Evolutionary conservation across 2,797 vertebrate genomes (phyloP).

Genomic region (Melanitta fusca): DNA sequence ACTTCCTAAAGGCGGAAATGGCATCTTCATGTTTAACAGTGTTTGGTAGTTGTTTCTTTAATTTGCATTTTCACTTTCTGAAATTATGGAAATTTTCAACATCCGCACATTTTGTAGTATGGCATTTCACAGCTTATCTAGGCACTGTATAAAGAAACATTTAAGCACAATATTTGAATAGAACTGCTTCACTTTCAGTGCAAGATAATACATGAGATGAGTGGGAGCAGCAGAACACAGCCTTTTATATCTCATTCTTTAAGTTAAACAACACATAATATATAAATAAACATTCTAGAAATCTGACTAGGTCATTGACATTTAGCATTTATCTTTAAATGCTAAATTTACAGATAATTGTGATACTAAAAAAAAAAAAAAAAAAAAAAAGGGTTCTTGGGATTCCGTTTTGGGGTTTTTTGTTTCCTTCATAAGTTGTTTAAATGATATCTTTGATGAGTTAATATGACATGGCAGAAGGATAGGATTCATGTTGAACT

Average conservation of each 20-base stretch:
- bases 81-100: neutral
- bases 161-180: neutral
- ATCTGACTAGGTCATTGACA: neutral
- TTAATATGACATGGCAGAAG: neutral
- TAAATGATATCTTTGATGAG: neutral
- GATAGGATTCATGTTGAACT: neutral
- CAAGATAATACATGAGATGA: neutral
- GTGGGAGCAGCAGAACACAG: neutral
- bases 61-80: neutral
- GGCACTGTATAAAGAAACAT: neutral
- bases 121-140: neutral
- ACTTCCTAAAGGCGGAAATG: neutral
- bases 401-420: neutral
- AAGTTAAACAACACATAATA: neutral
- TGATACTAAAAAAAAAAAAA: neutral
- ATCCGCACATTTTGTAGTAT: neutral
- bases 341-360: neutral
- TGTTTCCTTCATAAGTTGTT: neutral
- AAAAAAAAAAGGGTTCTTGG: neutral
- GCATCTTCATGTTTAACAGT: neutral
- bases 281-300: neutral
- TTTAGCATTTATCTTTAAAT: neutral
- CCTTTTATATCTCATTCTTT: neutral
- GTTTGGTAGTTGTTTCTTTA: neutral
- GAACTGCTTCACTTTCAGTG: neutral